These are phyloP conservation scores for Malurus leucopterus DNA, from an alignment of 2,797 vertebrate species.

Conservation along the genomic window DNA sequence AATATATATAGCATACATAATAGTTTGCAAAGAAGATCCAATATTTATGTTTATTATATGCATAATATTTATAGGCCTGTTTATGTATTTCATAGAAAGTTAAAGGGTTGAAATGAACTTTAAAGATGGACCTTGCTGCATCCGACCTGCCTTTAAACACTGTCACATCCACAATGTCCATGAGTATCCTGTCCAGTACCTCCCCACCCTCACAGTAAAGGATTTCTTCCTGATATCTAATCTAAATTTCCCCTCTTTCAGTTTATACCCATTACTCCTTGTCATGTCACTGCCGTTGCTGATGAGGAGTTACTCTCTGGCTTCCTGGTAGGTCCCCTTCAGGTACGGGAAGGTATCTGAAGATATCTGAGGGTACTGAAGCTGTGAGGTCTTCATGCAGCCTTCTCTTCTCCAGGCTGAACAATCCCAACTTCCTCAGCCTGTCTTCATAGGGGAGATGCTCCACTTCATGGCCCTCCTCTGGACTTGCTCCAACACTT, in stretches of 20 bases:
- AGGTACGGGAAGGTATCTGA: background rate
- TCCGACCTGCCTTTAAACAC: background rate
- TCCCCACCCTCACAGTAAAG: background rate
- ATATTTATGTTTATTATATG: background rate
- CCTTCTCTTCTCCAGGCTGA: background rate
- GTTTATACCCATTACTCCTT: background rate
- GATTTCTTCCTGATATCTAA: background rate
- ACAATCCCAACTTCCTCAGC: background rate
- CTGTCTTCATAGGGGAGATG: background rate
- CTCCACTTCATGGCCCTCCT: background rate
- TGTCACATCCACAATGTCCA: rapidly evolving
- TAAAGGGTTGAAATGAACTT: background rate
- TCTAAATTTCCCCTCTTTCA: background rate
- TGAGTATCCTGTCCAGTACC: background rate
- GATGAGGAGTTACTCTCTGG: background rate
- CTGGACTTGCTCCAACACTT: background rate
- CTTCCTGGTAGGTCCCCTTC: background rate
- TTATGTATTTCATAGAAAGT: background rate
- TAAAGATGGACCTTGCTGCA: background rate
- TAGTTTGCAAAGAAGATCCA: background rate
- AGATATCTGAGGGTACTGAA: too few relatives aligned
- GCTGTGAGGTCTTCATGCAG: background rate
- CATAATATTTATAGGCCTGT: background rate
- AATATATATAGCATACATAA: background rate
- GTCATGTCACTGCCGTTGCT: background rate